A percentile compares a stretch with the other conserved stretches of the same genome.
Evolutionary conservation across 2,797 vertebrate species (phyloP).

Genomic region (Galagoides demidoff): DNA sequence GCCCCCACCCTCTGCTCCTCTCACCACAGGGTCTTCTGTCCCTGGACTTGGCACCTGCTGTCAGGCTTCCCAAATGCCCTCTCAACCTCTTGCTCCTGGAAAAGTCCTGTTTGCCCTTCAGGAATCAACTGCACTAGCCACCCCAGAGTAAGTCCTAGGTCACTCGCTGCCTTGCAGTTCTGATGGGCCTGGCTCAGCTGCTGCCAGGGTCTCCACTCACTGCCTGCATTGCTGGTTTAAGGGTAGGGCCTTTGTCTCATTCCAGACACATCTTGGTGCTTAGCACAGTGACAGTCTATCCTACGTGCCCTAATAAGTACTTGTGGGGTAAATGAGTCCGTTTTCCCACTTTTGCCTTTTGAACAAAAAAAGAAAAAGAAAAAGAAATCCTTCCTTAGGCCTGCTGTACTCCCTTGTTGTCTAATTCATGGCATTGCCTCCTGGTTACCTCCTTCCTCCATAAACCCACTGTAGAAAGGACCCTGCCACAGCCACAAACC

Average conservation of each 20-base stretch:
- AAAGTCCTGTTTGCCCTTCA: background rate
- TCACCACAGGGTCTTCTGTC: background rate
- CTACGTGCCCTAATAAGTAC: too few relatives aligned
- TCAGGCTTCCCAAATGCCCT: background rate
- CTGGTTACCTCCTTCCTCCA: background rate
- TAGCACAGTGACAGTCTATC: background rate
- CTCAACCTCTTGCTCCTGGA: background rate
- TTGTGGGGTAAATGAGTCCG: background rate
- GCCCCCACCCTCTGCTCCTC: background rate
- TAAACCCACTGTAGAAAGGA: background rate
- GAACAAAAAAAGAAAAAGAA: background rate
- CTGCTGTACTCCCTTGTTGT: background rate
- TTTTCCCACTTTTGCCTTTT: background rate
- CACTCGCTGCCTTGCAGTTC: background rate
- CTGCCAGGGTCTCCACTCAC: background rate
- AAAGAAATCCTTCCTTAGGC: background rate
- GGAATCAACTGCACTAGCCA: background rate
- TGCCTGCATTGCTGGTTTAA: background rate
- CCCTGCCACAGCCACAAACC: accelerated
- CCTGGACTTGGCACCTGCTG: background rate
- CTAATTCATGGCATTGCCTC: background rate
- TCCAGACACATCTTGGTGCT: background rate
- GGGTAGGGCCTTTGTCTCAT: background rate
- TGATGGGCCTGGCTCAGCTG: background rate
- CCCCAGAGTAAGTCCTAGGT: background rate